phyloP scores from a whole-genome alignment of 1,140 invertebrate genomes.

The Gerris buenoi region DNA sequence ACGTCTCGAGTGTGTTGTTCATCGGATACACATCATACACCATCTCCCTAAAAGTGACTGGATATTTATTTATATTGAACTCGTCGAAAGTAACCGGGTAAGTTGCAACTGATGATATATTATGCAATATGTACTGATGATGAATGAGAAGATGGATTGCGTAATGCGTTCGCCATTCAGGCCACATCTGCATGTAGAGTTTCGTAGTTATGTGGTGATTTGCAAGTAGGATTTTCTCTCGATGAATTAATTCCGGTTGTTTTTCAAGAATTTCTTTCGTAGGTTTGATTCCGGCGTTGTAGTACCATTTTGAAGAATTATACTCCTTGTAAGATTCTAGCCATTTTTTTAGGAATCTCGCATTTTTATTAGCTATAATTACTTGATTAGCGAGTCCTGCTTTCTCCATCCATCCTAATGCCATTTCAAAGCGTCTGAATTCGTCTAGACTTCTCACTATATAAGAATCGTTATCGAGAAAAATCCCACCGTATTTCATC shows the following conservation, averaged over 20 bases:
- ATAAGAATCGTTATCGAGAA: constrained; percentile 22
- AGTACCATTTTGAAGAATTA: constrained; percentile 24
- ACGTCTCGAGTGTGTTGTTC: too few species aligned
- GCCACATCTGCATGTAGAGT: constrained; percentile 5
- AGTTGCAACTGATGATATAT: constrained; percentile 8
- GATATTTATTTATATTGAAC: constrained; percentile 11
- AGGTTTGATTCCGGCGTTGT: constrained; percentile 26
- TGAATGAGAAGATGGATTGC: constrained; percentile 12
- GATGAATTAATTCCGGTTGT: constrained; percentile 11
- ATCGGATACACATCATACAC: constrained; percentile 11
- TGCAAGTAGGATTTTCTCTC: constrained; percentile 3
- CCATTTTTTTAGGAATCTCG: constrained; percentile 26
- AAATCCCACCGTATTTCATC: constrained; percentile 22
- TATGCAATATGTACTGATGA: constrained; percentile 13
- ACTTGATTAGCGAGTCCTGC: constrained; percentile 20
- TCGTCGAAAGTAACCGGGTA: constrained; percentile 12
- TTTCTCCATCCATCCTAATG: constrained; percentile 28
- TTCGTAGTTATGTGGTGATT: neutral
- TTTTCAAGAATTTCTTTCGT: constrained; percentile 22
- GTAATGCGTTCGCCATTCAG: constrained; percentile 10
- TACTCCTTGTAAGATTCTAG: constrained; percentile 25
- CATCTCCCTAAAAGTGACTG: constrained; percentile 15
- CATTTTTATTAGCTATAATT: constrained; percentile 22
- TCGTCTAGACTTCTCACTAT: constrained; percentile 18
- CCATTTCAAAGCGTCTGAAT: constrained; percentile 28